Evolutionary conservation across 2,113 vertebrate genomes (phyloP).

Genomic region (Lamprotornis superbus): DNA sequence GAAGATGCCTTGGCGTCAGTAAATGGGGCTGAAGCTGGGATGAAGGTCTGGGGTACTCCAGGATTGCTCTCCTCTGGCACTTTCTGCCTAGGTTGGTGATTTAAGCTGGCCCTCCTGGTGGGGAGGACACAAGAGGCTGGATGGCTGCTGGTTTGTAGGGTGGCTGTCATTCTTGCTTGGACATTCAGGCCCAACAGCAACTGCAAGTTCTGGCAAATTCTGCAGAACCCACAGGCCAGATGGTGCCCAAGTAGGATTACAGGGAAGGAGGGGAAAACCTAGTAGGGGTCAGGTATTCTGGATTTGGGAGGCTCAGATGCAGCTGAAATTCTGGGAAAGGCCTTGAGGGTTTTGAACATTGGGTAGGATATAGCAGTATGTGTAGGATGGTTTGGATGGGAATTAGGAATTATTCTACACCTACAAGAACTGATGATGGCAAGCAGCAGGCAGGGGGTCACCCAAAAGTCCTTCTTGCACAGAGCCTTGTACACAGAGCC

Average conservation of each 20-base stretch:
- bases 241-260: neutral
- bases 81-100: neutral
- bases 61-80: neutral
- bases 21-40: neutral
- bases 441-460: neutral
- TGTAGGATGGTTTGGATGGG: neutral
- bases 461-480: neutral
- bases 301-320: neutral
- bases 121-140: neutral
- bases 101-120: neutral
- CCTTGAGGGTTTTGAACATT: neutral
- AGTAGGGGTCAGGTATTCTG: neutral
- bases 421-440: neutral
- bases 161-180: neutral
- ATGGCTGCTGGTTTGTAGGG: neutral
- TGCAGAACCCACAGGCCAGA: neutral
- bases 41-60: neutral
- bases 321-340: neutral
- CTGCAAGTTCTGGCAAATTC: neutral
- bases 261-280: neutral
- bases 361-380: fast-evolving
- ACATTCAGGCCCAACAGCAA: neutral
- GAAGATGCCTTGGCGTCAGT: neutral
- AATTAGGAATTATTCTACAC: neutral
- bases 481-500: neutral